A percentile compares a stretch with the other conserved stretches of the same genome.
These are phyloP conservation scores for Melanotaenia maccullochi DNA, from an alignment of 2,797 vertebrate genomes.

Conservation along the genomic window DNA sequence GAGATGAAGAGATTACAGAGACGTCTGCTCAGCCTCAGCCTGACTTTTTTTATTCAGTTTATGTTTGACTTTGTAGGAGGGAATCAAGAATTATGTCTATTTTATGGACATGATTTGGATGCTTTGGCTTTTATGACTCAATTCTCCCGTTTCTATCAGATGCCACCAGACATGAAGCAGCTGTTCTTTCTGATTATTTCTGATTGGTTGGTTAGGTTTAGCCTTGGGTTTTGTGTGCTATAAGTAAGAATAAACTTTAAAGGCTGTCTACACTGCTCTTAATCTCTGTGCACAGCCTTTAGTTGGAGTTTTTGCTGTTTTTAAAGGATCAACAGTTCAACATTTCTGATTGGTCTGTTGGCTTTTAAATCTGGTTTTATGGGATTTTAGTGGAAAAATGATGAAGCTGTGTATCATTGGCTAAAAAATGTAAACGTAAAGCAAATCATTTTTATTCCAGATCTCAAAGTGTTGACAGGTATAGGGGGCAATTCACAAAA, in stretches of 20 bases:
- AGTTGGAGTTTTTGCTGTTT: conserved; percentile 2
- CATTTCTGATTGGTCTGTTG: neutral
- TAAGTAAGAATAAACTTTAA: conserved; percentile 4
- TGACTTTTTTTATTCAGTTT: conserved; percentile 40
- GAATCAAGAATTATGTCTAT: conserved; percentile 24
- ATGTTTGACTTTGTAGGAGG: conserved; percentile 29
- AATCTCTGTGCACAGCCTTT: neutral
- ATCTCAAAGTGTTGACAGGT: neutral
- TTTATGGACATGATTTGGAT: conserved; percentile 36
- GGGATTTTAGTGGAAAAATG: neutral
- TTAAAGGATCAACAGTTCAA: conserved; percentile 1
- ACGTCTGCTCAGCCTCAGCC: conserved; percentile 42
- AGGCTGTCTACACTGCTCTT: conserved; percentile 3
- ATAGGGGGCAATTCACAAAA: neutral
- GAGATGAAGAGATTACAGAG: conserved; percentile 45
- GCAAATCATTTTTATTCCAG: neutral
- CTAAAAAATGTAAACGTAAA: neutral
- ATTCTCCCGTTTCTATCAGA: conserved; percentile 24
- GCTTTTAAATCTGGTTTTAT: neutral
- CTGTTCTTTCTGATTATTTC: neutral
- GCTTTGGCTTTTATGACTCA: conserved; percentile 19
- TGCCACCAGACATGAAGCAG: neutral
- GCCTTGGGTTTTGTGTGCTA: neutral
- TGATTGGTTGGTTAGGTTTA: conserved; percentile 17
- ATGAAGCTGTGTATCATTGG: neutral